Percentiles rank a stretch among this genome's conserved stretches.
These are phyloP conservation scores for Apis cerana DNA, from an alignment of 1,140 invertebrate species.

Conservation along the genomic window DNA sequence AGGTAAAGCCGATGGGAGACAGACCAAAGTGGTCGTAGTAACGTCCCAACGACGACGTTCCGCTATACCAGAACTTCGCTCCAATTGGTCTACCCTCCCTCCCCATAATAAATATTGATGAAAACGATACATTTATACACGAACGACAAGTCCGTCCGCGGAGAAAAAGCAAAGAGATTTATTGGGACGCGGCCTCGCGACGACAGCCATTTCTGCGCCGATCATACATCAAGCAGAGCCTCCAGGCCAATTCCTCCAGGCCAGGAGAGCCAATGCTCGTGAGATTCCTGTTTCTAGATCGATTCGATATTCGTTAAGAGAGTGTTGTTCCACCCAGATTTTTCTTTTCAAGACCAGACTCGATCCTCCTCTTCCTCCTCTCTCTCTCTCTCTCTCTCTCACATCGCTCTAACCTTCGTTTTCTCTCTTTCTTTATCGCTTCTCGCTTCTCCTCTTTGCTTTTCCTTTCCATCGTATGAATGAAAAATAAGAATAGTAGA, in stretches of 20 bases:
- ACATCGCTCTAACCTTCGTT: too few relatives aligned
- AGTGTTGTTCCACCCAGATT: conserved; percentile 9
- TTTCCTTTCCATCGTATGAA: too few relatives aligned
- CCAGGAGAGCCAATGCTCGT: conserved; percentile 27
- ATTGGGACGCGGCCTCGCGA: conserved; percentile 60
- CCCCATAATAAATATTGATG: conserved; percentile 66
- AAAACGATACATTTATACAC: conserved; percentile 68
- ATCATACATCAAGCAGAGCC: conserved; percentile 63
- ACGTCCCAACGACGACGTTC: conserved; percentile 30
- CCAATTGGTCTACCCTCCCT: conserved; percentile 58
- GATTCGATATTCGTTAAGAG: conserved; percentile 35
- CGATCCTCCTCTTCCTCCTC: neutral
- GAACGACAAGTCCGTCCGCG: conserved; percentile 65
- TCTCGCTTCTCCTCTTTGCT: too few relatives aligned
- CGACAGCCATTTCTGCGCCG: conserved; percentile 66
- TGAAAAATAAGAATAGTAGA: too few relatives aligned
- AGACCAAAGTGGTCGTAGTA: conserved; percentile 34
- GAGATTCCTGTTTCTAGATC: conserved; percentile 32
- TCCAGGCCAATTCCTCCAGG: conserved; percentile 30
- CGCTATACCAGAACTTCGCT: conserved; percentile 44
- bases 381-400: too few relatives aligned
- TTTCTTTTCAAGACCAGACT: neutral
- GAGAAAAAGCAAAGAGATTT: conserved; percentile 69
- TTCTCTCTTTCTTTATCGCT: too few relatives aligned
- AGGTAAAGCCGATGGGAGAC: conserved; percentile 43